Base-by-base conservation (phyloP, 2,113 vertebrate species). In the Phaetusa simplex region DNA sequence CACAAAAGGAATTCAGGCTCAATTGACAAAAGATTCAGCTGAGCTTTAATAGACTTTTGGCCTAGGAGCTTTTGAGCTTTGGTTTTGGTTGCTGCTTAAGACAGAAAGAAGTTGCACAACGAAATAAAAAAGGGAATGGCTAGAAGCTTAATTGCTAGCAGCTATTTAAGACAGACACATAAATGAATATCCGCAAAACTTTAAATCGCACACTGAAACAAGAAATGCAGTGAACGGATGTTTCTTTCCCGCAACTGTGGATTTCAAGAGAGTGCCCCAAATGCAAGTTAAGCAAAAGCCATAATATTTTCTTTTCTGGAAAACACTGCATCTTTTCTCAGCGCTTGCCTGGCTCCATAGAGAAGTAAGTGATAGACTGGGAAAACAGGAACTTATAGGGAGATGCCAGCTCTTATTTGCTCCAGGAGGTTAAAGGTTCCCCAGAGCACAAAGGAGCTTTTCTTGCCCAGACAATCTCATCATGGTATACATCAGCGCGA, bases 281-380 rank as follows among this genome's bases (percentile, higher is more conserved):
- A 11, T 55, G 77, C 94, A 79, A 88, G 79, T 81, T 93, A 93
- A 95, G 72, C 74, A 82, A 93, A 95, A 97, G 91, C 86, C 93
- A 83, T 97, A 97, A 98, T 96, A 91, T 98, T 98, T 98, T 97
- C 96, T 97, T 98, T 98, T 93, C 82, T 91, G 94, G 90, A 91
- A 97, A 94, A 93, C 94, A 94, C 64, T 59, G 87, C 65, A n/a
- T 74, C 86, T 90, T 91, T 93, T 93, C 92, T 94, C 72, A 52
- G 34, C 21, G 13, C 87, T 96, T 78, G 86, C 87, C 77, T 74
- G 45, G 72, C 82, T 96, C 77, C 93, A 96, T 88, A 98, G 90
- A 97, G 93, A 58, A 83, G 52, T n/a, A 58, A 83, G 52, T n/a
- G 53, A 96, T 88, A 97, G 95, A 97, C 95, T 74, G 64, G 73